Base-by-base conservation (phyloP, 1,140 invertebrate species). In the Panonychus citri region DNA sequence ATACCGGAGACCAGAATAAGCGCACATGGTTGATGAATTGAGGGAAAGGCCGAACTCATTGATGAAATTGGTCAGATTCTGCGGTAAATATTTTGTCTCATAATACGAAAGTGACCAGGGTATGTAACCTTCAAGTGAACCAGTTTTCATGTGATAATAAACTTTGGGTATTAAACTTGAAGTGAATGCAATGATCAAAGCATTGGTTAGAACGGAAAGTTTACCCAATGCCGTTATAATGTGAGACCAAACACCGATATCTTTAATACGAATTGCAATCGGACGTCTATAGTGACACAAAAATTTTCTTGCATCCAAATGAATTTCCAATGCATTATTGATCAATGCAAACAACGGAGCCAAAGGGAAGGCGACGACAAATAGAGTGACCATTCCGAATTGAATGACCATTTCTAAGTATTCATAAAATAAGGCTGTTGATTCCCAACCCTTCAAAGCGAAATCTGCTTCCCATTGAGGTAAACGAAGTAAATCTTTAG, bases 181-280 rank as follows among this genome's bases (percentile, higher is more conserved):
- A 3, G 93, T 96, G 72, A 98, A 98, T 39, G 93, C 93, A 66
- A 99, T 97, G 53, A 98, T 91, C 64, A 95, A 89, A 70, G 91
- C 89, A 73, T 95, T 95, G 46, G 85, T 89, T 21, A 94, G 81
- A 15, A 95, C 82, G 51, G 88, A 84, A 42, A 95, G 70, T 67
- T 89, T 84, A 57, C 85, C 82, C 60, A 94, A 78, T 24, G 81
- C 81, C 69, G 90, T 85, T 25, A 94, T 70, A 59, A 94, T 93
- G 49, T 81, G 73, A 67, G 85, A 86, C 89, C 89, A 94, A 50
- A 94, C 81, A 24, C 70, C 64, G 21, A 61, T 66, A 24, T 65
- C 64, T 61, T 64, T 64, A 30, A 70, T 53, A 58, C 85, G 73
- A 64, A 84, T 80, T 21, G 82, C 80, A 48, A 90, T 84, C 0